Conservation (phyloP, 1,140 invertebrate genomes). For the Leptopilina boulardi region DNA sequence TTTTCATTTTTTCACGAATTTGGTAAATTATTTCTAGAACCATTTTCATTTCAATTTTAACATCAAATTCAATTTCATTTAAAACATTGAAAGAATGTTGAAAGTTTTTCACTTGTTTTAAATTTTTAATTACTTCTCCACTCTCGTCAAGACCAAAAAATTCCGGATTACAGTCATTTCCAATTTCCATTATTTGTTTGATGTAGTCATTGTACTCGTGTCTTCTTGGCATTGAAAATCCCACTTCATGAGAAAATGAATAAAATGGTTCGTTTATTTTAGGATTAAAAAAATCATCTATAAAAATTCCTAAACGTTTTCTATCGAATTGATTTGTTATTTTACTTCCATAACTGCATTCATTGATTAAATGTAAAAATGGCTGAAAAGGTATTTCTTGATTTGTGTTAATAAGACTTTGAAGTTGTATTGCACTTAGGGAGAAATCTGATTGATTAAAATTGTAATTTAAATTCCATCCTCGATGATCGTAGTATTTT, state of each 20-base stretch:
- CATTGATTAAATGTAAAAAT: constrained; percentile 80
- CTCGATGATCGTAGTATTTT: constrained; percentile 80
- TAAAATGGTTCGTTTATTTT: constrained; percentile 60
- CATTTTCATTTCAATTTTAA: constrained; percentile 40
- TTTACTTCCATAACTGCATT: constrained; percentile 86
- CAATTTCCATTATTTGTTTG: constrained; percentile 78
- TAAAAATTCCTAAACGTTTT: constrained; percentile 77
- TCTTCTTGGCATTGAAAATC: constrained; percentile 80
- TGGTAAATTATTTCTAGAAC: constrained; percentile 68
- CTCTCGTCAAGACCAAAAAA: constrained; percentile 82
- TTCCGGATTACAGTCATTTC: constrained; percentile 74
- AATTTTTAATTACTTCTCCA: constrained; percentile 80
- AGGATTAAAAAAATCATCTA: constrained; percentile 78
- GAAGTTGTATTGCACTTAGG: constrained; percentile 81
- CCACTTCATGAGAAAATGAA: constrained; percentile 67
- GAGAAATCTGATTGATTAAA: constrained; percentile 84
- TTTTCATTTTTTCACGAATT: constrained; percentile 76
- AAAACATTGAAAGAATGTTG: constrained; percentile 75
- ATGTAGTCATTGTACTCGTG: constrained; percentile 83
- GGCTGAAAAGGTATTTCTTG: constrained; percentile 78
- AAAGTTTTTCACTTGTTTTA: constrained; percentile 71
- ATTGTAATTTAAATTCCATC: constrained; percentile 85
- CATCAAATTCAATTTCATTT: constrained; percentile 25
- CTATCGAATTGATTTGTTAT: constrained; percentile 82
- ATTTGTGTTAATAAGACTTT: constrained; percentile 74